Base-by-base conservation (phyloP, 2,888 invertebrate species). In the Parnassius apollo region DNA sequence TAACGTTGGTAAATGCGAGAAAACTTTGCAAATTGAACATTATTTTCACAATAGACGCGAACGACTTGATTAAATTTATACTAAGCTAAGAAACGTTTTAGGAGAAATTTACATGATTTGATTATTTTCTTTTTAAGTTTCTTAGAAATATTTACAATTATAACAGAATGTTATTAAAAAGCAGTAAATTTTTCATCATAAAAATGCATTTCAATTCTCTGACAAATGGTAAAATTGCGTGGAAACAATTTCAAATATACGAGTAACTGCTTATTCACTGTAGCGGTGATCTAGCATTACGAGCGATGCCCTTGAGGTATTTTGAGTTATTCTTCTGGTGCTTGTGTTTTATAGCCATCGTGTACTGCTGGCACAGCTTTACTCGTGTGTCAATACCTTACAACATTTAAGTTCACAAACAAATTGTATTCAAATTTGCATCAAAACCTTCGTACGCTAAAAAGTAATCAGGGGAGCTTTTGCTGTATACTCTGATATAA, bases 41-140 rank as follows among this genome's bases (percentile, higher is more conserved):
- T 56, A 49, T 13, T 50, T 61, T 50, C 42, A 50, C 25, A 56
- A 61, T 50, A 45, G 56, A 51, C 35, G 13, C 12, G 44, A 48
- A 11, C 42, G 54, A 42, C 3, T 49, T 11, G 49, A 59, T 56
- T 61, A 25, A 56, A 51, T 51, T 35, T 42, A 35, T 44, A 55
- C 44, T 45, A 55, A 56, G 50, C 56, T 45, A 8, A n/a, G 25
- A 35, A 49, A 44, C 25, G 56, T 44, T 61, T 50, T 13, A 45
- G 45, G 51, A 45, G 42, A 44, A 35, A 44, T 56, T 61, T 25
- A 35, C 35, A 22, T 35, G 50, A 51, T 35, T 61, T 44, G n/a
- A 7, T 35, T 13, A 52, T 52, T 51, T 45, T 35, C n/a, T 1
- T 59, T 44, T 45, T 45, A 59, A 59, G 35, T 48, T 12, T 18